These are phyloP conservation scores for Fulica atra DNA, from an alignment of 2,113 vertebrate species.

Conservation along the genomic window DNA sequence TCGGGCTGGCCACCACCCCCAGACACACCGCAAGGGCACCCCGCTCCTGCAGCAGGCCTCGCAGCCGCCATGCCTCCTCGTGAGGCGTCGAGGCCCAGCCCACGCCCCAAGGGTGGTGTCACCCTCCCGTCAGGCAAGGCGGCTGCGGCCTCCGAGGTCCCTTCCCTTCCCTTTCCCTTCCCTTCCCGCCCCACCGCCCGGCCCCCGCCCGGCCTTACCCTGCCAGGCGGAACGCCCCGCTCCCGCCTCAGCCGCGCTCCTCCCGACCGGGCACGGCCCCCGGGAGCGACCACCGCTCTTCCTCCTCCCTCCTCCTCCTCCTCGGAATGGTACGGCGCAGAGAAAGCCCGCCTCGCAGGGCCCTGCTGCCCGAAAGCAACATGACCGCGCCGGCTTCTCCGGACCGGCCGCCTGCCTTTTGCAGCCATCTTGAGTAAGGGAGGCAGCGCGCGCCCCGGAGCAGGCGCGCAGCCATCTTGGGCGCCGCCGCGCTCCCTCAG, in stretches of 20 bases:
- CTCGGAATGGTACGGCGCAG: neutral
- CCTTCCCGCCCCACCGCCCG: too few relatives aligned
- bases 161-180: too few relatives aligned
- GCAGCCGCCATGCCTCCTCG: neutral
- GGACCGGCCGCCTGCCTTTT: accelerated
- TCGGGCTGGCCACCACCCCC: too few relatives aligned
- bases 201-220: neutral
- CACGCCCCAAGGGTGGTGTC: accelerated
- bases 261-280: neutral
- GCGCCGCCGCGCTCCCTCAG: accelerated
- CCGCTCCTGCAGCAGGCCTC: neutral
- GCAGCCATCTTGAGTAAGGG: slow-evolving; percentile 16
- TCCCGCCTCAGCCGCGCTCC: neutral
- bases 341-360: too few relatives aligned
- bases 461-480: neutral
- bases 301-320: accelerated
- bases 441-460: neutral
- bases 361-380: neutral
- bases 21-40: neutral
- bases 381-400: neutral
- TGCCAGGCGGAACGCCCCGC: neutral
- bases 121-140: neutral
- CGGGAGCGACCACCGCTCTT: neutral
- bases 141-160: too few relatives aligned
- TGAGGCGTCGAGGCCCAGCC: neutral